A percentile compares a stretch with the other conserved stretches of the same genome.
phyloP scores from a whole-genome alignment of 2,113 vertebrate species.

The Sceloporus undulatus region DNA sequence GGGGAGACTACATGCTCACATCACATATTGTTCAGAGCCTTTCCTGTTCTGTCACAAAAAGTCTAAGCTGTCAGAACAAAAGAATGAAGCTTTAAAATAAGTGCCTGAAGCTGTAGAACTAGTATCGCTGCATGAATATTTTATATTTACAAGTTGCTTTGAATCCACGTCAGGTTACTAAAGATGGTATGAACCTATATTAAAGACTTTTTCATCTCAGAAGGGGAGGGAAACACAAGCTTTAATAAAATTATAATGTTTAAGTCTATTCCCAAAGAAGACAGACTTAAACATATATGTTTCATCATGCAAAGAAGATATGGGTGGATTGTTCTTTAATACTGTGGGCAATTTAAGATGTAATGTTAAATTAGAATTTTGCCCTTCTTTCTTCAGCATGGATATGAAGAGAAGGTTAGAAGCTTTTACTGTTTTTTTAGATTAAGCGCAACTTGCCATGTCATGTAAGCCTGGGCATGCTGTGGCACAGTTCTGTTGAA shows the following conservation, averaged over 20 bases:
- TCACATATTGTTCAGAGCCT: background rate
- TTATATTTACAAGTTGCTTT: conserved; percentile 6
- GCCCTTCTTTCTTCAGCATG: too few relatives aligned
- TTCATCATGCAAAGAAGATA: background rate
- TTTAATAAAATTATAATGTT: background rate
- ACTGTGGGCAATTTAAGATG: background rate
- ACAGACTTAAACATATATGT: background rate
- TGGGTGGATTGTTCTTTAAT: background rate
- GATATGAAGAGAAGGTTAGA: too few relatives aligned
- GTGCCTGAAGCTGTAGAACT: background rate
- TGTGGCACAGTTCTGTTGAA: too few relatives aligned
- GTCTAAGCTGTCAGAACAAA: background rate
- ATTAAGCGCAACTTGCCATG: background rate
- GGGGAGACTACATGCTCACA: conserved; percentile 1
- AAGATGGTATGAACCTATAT: background rate
- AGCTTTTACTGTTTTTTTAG: too few relatives aligned
- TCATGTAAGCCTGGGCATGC: background rate
- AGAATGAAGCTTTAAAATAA: background rate
- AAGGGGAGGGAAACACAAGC: background rate
- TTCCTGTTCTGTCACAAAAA: background rate
- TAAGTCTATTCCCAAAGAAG: background rate
- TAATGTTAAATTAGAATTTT: background rate
- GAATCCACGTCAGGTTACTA: background rate
- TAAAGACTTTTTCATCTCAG: background rate
- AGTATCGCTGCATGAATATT: background rate